Conservation (phyloP, 2,113 vertebrate species). For the Heliornis fulica region DNA sequence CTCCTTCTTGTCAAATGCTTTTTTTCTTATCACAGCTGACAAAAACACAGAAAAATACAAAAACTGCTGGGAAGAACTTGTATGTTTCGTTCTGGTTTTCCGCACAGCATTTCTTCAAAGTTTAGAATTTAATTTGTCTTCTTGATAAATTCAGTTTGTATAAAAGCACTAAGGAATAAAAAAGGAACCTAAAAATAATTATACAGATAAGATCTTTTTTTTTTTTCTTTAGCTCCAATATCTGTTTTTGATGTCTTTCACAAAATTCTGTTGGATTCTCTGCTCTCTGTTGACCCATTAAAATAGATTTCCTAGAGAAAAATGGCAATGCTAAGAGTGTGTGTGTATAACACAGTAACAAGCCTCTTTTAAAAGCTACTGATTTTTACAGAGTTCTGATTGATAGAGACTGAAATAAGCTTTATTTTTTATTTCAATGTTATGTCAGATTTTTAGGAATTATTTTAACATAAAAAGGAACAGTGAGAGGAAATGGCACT, state of each 20-base stretch:
- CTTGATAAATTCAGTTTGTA: not conserved
- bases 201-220: rapidly evolving
- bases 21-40: not conserved
- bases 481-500: not conserved
- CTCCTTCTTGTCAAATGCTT: not conserved
- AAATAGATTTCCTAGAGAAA: not conserved
- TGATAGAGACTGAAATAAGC: not conserved
- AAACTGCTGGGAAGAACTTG: not conserved
- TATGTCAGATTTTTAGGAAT: not conserved
- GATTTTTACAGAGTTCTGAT: not conserved
- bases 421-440: not conserved
- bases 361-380: not conserved
- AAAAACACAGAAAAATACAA: not conserved
- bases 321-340: not conserved
- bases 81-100: not conserved
- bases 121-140: not conserved
- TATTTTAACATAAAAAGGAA: not conserved
- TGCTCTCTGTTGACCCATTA: not conserved
- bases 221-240: not conserved
- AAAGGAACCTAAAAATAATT: not conserved
- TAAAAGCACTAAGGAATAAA: not conserved
- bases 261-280: not conserved
- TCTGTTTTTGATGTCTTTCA: not conserved
- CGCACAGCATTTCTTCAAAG: not conserved
- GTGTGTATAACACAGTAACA: not conserved